These are phyloP conservation scores for Babyrousa celebensis DNA, from an alignment of 2,797 vertebrate species.

Conservation along the genomic window DNA sequence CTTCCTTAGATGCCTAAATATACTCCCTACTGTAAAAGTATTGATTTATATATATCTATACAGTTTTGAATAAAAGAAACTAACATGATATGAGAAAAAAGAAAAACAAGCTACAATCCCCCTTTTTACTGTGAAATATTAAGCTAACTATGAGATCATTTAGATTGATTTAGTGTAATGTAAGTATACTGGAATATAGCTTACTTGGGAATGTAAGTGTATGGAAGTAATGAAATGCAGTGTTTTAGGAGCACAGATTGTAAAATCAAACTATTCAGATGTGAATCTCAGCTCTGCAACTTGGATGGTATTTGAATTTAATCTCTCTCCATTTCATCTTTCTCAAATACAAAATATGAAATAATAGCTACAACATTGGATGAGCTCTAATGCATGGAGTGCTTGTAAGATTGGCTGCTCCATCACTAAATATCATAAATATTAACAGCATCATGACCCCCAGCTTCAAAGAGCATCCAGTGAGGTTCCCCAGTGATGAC, in stretches of 20 bases:
- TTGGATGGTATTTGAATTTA: neutral
- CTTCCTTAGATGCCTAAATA: neutral
- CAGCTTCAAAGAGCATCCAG: neutral
- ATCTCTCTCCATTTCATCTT: neutral
- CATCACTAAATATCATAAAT: neutral
- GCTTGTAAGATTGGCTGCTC: neutral
- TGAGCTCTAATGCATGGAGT: neutral
- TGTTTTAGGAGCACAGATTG: neutral
- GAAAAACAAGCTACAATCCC: neutral
- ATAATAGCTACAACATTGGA: neutral
- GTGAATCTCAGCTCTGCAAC: neutral
- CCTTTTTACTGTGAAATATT: neutral
- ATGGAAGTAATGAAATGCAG: neutral
- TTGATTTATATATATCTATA: neutral
- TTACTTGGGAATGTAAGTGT: neutral
- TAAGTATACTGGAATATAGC: neutral
- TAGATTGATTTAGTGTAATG: neutral
- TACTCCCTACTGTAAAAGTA: neutral
- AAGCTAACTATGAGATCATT: neutral
- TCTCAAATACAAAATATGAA: neutral
- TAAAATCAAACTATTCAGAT: neutral
- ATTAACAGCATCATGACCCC: neutral
- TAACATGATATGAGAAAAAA: neutral
- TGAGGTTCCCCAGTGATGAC: neutral
- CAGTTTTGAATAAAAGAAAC: neutral